These are phyloP conservation scores for Sander vitreus DNA, from an alignment of 2,113 vertebrate genomes.

Conservation along the genomic window DNA sequence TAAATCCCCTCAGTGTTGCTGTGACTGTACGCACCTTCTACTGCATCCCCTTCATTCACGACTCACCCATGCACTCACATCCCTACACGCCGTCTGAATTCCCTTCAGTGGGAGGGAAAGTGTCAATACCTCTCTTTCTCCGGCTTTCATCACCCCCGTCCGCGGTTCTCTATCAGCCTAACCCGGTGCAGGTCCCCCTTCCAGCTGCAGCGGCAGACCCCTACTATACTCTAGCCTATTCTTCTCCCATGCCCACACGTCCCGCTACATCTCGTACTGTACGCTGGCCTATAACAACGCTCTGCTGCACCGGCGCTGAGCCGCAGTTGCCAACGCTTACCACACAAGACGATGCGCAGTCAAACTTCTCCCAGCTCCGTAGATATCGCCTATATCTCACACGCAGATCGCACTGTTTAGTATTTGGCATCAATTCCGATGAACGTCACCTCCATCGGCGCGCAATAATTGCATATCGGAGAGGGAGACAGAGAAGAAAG, in stretches of 20 bases:
- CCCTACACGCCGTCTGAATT: neutral
- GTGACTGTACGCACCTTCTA: conserved; percentile 48
- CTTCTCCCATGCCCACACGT: conserved; percentile 41
- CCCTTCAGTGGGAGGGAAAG: neutral
- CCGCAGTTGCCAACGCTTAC: conserved; percentile 69
- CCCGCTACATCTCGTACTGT: conserved; percentile 37
- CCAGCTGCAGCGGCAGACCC: neutral
- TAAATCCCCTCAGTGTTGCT: conserved; percentile 33
- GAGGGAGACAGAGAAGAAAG: conserved; percentile 24
- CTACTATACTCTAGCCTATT: conserved; percentile 19
- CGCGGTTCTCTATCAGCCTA: neutral
- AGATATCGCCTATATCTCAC: conserved; percentile 31
- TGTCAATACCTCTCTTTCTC: conserved; percentile 18
- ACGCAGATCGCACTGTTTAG: conserved; percentile 55
- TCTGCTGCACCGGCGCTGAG: conserved; percentile 53
- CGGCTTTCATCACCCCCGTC: conserved; percentile 24
- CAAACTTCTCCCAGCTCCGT: conserved; percentile 66
- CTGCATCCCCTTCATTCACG: conserved; percentile 43
- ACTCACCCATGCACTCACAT: conserved; percentile 26
- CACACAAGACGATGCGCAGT: conserved; percentile 72
- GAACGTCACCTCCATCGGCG: conserved; percentile 65
- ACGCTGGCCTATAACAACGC: conserved; percentile 41
- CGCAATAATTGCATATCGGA: conserved; percentile 51
- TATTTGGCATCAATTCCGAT: conserved; percentile 57
- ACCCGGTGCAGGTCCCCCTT: neutral